These are phyloP conservation scores for Falco cherrug DNA, from an alignment of 2,797 vertebrate genomes.

Conservation along the genomic window DNA sequence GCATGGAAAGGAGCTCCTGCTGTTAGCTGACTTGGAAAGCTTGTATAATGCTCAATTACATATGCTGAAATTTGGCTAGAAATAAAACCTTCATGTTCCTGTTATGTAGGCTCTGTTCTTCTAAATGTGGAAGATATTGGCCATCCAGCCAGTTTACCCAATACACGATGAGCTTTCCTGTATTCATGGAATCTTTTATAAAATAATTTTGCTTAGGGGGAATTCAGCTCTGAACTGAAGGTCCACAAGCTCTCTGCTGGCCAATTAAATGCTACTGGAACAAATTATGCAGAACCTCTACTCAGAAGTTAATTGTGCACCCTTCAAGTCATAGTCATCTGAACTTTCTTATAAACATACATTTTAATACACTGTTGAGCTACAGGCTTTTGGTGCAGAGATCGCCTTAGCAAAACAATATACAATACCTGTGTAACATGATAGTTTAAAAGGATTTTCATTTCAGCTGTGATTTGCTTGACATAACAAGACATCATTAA, in stretches of 20 bases:
- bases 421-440: not conserved
- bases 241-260: not conserved
- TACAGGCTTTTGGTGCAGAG: not conserved
- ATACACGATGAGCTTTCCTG: not conserved
- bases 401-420: not conserved
- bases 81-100: not conserved
- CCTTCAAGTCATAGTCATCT: not conserved
- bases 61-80: not conserved
- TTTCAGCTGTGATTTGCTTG: not conserved
- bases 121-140: not conserved
- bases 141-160: not conserved
- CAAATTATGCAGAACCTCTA: not conserved
- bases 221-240: not conserved
- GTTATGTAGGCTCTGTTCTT: not conserved
- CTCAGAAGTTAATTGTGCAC: not conserved
- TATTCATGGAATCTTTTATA: not conserved
- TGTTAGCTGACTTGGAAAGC: not conserved
- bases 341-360: not conserved
- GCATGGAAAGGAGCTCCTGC: constrained; percentile 7
- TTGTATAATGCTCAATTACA: not conserved
- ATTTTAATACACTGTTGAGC: not conserved
- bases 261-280: not conserved
- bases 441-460: not conserved
- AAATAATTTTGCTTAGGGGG: not conserved
- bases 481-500: not conserved